Base-by-base conservation (phyloP, 2,113 vertebrate genomes). In the Bambusicola thoracicus region DNA sequence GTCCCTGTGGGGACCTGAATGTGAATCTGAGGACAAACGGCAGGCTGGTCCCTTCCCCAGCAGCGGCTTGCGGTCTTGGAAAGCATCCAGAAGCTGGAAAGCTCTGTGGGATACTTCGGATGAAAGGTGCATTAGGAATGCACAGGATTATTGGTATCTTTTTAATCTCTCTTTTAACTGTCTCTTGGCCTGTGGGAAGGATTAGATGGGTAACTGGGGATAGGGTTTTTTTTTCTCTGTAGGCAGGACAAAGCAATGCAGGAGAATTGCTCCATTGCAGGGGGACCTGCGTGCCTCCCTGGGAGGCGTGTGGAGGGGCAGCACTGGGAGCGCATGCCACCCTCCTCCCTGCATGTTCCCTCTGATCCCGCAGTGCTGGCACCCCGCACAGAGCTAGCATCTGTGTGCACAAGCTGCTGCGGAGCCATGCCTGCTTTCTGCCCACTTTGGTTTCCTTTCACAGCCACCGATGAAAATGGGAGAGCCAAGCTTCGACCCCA, bases 111-210 rank as follows among this genome's bases (percentile, higher is more conserved):
- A 81, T 82, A 10, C 81, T 86, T 81, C 0, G 22, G 85, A 89
- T 89, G 93, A 68, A 62, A 85, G 89, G 89, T 73, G 81, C 89
- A 67, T 86, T 78, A 85, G 89, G 76, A 72, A 81, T 25, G 58
- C 24, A 4, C 36, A 5, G 89, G 89, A 94, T 94, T 92, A 92
- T 63, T 18, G 25, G 70, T 68, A n/a, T 89, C 81, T 68, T 58
- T 89, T 92, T 85, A 92, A 94, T 92, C 93, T 77, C 80, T 46
- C 36, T 41, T 63, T 94, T 85, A 94, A 89, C 93, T 20, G 3
- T 53, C 89, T 51, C 70, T 43, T 40, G 46, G 46, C 76, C 58
- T 22, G 18, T 11, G 55, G 29, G 53, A 34, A 49, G 75, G 69
- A 56, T 83, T 58, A 11, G 44, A 29, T 10, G 61, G 4, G 38